Conservation (phyloP, 2,888 invertebrate genomes). For the Hanleya hanleyi region DNA sequence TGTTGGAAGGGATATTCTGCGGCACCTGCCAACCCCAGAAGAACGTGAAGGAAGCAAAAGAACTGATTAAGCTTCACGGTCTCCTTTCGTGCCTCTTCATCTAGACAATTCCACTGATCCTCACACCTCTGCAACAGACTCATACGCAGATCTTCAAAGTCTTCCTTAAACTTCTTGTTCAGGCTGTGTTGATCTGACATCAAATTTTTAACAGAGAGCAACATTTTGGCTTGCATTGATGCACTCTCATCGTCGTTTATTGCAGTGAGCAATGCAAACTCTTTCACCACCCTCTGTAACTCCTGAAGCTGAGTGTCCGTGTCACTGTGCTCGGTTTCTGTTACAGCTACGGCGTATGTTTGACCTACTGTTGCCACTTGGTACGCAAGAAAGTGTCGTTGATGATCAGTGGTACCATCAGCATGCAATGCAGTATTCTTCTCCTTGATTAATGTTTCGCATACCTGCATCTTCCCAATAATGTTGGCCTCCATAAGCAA, state of each 20-base stretch:
- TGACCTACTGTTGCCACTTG: not conserved
- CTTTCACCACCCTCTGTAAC: not conserved
- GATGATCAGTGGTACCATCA: not conserved
- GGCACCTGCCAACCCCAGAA: not conserved
- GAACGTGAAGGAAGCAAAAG: conserved; percentile 5
- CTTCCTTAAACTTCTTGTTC: not conserved
- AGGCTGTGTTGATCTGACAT: not conserved
- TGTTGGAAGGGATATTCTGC: not conserved
- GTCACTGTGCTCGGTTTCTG: not conserved
- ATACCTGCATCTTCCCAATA: not conserved
- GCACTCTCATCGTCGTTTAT: not conserved
- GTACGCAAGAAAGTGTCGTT: not conserved
- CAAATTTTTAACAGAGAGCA: not conserved
- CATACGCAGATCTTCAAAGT: not conserved
- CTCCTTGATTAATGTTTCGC: not conserved
- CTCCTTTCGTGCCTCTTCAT: not conserved
- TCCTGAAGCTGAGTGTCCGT: not conserved
- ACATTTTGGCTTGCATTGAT: not conserved
- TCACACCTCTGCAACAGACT: not conserved
- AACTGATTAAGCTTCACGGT: not conserved
- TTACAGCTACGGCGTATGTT: not conserved
- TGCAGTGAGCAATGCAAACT: not conserved
- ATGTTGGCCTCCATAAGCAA: not conserved
- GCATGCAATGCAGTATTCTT: not conserved
- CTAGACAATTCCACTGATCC: not conserved